A percentile compares a stretch with the other conserved stretches of the same genome.
Evolutionary conservation across 2,888 invertebrate genomes (phyloP).

Genomic region (Plutella xylostella): DNA sequence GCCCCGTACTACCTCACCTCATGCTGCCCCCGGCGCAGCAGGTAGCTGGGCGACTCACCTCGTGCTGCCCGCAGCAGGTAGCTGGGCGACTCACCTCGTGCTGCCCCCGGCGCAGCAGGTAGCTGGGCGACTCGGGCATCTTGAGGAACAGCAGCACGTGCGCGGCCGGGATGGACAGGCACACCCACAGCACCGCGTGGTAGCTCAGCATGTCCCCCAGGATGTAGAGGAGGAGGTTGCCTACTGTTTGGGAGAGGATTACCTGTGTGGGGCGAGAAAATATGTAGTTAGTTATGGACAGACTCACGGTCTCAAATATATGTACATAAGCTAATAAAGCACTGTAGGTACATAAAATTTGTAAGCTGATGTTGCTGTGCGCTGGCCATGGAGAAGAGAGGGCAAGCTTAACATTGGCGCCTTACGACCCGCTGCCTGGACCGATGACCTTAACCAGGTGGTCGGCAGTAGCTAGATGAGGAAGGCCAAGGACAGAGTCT

Average conservation of each 20-base stretch:
- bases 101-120: conserved; percentile 22
- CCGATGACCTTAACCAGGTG: too few relatives aligned
- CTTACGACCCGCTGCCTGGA: too few relatives aligned
- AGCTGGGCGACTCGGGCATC: conserved; percentile 59
- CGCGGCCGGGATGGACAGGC: conserved; percentile 34
- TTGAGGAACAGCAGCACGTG: conserved; percentile 30
- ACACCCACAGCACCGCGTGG: conserved; percentile 37
- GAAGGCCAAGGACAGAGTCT: too few relatives aligned
- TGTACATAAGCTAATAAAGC: too few relatives aligned
- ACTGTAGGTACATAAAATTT: too few relatives aligned
- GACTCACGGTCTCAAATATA: too few relatives aligned
- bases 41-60: conserved; percentile 54
- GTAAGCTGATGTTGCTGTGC: too few relatives aligned
- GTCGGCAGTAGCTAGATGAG: too few relatives aligned
- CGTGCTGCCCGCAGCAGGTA: too few relatives aligned
- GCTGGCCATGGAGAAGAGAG: too few relatives aligned
- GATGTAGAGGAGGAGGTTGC: conserved; percentile 31
- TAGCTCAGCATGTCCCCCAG: conserved; percentile 41
- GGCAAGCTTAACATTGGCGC: too few relatives aligned
- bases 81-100: not conserved
- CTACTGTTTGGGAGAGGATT: conserved; percentile 25
- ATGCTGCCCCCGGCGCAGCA: conserved; percentile 21
- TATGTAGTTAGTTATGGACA: too few relatives aligned
- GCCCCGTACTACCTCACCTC: conserved; percentile 3
- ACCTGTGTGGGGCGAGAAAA: conserved; percentile 19